Base-by-base conservation (phyloP, 2,113 vertebrate species). In the Mixornis gularis region DNA sequence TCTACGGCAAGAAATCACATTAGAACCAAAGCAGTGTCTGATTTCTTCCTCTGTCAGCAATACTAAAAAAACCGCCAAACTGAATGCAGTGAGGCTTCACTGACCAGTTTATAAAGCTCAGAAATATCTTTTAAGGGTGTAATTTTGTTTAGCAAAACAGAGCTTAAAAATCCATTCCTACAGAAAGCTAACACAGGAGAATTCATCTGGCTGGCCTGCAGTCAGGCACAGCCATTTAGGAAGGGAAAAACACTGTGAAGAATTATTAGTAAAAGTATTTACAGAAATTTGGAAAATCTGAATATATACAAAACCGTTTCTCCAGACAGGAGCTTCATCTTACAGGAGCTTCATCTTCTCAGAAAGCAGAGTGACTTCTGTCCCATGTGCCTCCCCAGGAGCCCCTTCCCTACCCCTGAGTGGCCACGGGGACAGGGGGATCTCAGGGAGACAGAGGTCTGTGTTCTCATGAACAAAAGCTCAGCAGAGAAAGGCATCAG, bases 261-360 rank as follows among this genome's bases (percentile, higher is more conserved):
- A 93, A 74, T 79, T 44, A 93, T 79, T 87, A 89, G 60, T 52
- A 26, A 60, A 86, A 81, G 34, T 78, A 81, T 92, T 90, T 89
- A 87, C 68, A 94, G 74, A 68, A 80, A 93, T 83, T 80, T 53
- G 81, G 68, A 89, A 95, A 96, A 80, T 62, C 43, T 91, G 65
- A 85, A 72, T 60, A 34, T 26, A 65, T 11, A 69, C 36, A 87
- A 89, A 70, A 36, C 12, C 2, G 8, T 34, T 89, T 65, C 86
- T 93, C n/a, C 59, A 70, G 59, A 29, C 22, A 55, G 74, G 5
- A 91, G 24, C 65, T 83, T 69, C 46, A 56, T 10, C 29, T 38
- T 68, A 34, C 27, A 55, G 70, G 6, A 91, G 26, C 65, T 83
- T 69, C 46, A 56, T 10, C n/a, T 41, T 68, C 29, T 38, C 49